Evolutionary conservation across 2,113 vertebrate species (phyloP).

Genomic region (Hucho hucho): DNA sequence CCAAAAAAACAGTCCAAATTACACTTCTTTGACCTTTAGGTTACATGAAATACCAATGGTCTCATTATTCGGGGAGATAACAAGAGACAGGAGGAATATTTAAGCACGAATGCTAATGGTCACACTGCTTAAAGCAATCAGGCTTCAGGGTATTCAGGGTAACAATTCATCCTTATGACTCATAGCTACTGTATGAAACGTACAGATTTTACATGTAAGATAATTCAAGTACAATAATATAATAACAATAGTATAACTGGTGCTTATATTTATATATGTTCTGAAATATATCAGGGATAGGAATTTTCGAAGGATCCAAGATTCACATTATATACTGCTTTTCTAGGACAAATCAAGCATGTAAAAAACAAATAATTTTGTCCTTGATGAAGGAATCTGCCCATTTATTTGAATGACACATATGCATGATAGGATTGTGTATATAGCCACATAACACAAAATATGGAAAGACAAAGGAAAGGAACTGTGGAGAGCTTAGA

Average conservation of each 20-base stretch:
- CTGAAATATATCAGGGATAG: too few relatives aligned
- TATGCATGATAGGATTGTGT: slow-evolving; percentile 18
- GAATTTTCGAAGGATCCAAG: too few relatives aligned
- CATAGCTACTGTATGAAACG: too few relatives aligned
- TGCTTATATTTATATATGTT: too few relatives aligned
- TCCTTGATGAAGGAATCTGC: background rate
- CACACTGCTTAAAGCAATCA: slow-evolving; percentile 25
- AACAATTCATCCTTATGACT: background rate
- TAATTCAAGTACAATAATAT: too few relatives aligned
- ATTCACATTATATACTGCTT: too few relatives aligned
- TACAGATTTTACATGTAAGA: too few relatives aligned
- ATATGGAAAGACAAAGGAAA: slow-evolving; percentile 19
- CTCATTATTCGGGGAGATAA: slow-evolving; percentile 60
- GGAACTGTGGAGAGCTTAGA: slow-evolving; percentile 8
- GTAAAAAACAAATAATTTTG: too few relatives aligned
- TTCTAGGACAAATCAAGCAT: too few relatives aligned
- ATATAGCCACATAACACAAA: slow-evolving; percentile 8
- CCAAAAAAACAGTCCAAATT: slow-evolving; percentile 42
- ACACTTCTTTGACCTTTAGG: slow-evolving; percentile 60
- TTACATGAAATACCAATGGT: slow-evolving; percentile 56
- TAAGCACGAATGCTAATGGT: slow-evolving; percentile 36
- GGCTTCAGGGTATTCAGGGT: background rate
- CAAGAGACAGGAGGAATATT: slow-evolving; percentile 40
- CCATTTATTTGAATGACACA: slow-evolving; percentile 27
- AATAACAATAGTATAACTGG: too few relatives aligned